phyloP scores from a whole-genome alignment of 1,140 invertebrate species.

The Pseudomyrmex flavicornis region DNA sequence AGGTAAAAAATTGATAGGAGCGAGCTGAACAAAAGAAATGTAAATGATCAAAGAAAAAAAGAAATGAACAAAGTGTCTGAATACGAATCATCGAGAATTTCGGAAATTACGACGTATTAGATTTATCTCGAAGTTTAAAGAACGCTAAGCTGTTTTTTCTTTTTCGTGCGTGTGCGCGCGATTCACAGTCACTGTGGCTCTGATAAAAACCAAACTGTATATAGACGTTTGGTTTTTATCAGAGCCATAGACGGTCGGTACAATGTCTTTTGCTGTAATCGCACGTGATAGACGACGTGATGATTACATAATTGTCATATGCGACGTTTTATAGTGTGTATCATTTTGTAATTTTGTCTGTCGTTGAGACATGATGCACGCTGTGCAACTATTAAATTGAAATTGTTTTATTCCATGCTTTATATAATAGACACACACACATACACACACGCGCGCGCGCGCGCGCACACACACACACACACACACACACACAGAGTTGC shows the following conservation, averaged over 20 bases:
- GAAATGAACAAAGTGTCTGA: slow-evolving; percentile 3
- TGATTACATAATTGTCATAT: slow-evolving; percentile 16
- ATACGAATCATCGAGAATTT: background rate
- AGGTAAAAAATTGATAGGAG: background rate
- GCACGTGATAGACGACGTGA: background rate
- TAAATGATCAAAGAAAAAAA: background rate
- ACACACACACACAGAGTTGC: background rate
- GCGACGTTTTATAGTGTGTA: background rate
- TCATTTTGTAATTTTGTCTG: background rate
- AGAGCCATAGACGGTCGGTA: no score
- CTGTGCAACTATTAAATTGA: background rate
- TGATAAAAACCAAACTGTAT: slow-evolving; percentile 13
- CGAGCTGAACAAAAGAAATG: background rate
- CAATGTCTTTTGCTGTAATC: slow-evolving; percentile 12
- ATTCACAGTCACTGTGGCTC: background rate
- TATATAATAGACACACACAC: background rate
- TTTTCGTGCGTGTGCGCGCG: background rate
- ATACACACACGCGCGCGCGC: no score
- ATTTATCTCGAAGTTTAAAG: background rate
- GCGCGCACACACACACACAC: background rate
- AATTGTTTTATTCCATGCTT: background rate
- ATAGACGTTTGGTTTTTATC: background rate
- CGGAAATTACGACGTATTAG: background rate
- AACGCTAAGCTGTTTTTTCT: background rate
- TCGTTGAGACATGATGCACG: background rate